phyloP scores from a whole-genome alignment of 2,113 vertebrate genomes.

The Rhinolophus sinicus region DNA sequence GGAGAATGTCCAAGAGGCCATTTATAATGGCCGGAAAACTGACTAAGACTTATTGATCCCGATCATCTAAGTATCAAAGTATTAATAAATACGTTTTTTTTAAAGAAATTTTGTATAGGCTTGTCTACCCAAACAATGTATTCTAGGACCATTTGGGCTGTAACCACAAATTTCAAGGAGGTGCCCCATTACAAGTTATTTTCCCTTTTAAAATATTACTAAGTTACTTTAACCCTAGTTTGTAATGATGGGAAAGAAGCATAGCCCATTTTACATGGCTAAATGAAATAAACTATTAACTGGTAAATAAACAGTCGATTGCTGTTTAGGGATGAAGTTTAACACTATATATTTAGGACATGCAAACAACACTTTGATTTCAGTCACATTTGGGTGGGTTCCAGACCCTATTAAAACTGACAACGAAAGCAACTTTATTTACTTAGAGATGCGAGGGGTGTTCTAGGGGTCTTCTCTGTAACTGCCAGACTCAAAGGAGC shows the following conservation, averaged over 20 bases:
- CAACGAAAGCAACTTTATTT: constrained; percentile 57
- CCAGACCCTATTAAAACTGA: constrained; percentile 71
- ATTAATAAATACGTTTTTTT: constrained; percentile 62
- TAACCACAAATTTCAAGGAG: constrained; percentile 8
- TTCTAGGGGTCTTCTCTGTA: constrained; percentile 58
- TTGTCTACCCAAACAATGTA: neutral
- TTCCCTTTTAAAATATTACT: constrained; percentile 20
- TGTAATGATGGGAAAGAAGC: constrained; percentile 63
- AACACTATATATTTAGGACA: constrained; percentile 37
- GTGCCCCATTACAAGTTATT: neutral
- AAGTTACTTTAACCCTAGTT: constrained; percentile 18
- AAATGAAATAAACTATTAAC: constrained; percentile 65
- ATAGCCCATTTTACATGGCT: constrained; percentile 37
- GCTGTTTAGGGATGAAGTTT: constrained; percentile 55
- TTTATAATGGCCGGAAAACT: constrained; percentile 71
- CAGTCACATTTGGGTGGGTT: constrained; percentile 67
- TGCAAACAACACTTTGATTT: constrained; percentile 66
- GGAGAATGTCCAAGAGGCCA: constrained; percentile 57
- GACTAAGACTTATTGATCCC: constrained; percentile 44
- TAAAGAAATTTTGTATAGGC: constrained; percentile 40
- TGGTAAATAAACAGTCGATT: constrained; percentile 55
- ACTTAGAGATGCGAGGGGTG: constrained; percentile 50
- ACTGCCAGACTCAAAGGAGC: constrained; percentile 72
- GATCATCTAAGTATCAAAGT: constrained; percentile 63
- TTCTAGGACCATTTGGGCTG: neutral